These are phyloP conservation scores for Monopis laevigella DNA, from an alignment of 2,888 invertebrate species.

Conservation along the genomic window DNA sequence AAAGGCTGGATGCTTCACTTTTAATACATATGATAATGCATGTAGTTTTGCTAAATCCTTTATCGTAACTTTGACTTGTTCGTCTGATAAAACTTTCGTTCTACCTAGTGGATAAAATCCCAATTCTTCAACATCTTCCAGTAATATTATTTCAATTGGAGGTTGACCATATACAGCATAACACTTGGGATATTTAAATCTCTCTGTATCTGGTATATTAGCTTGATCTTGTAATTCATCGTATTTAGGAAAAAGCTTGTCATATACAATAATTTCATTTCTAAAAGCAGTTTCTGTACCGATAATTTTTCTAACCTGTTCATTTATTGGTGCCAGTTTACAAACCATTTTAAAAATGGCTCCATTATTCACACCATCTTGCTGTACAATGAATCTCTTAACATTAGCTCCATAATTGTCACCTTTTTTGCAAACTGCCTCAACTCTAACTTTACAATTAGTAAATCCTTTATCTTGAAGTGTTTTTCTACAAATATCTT, in stretches of 20 bases:
- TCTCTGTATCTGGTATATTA: constrained; percentile 26
- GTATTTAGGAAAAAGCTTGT: constrained; percentile 28
- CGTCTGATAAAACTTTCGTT: constrained; percentile 25
- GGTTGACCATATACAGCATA: constrained; percentile 27
- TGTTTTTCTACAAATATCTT: constrained; percentile 1
- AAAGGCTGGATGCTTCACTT: constrained; percentile 26
- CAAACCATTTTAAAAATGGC: constrained; percentile 29
- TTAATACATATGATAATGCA: constrained; percentile 33
- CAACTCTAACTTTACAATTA: constrained; percentile 17
- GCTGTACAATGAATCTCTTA: constrained; percentile 16
- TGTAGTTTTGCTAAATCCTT: constrained; percentile 32
- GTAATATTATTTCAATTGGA: constrained; percentile 30
- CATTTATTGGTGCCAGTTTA: constrained; percentile 29
- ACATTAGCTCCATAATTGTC: constrained; percentile 21
- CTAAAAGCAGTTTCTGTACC: constrained; percentile 22
- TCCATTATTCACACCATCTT: constrained; percentile 14
- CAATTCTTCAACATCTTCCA: constrained; percentile 31
- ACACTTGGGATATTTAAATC: constrained; percentile 27
- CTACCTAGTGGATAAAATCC: constrained; percentile 30
- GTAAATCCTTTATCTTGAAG: constrained; percentile 14
- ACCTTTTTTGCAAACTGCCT: constrained; percentile 19
- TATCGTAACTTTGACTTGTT: constrained; percentile 26
- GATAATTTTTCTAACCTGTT: constrained; percentile 20
- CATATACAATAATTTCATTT: constrained; percentile 32
- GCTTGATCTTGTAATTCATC: constrained; percentile 27